phyloP scores from a whole-genome alignment of 2,888 invertebrate genomes.

The Leucania comma region DNA sequence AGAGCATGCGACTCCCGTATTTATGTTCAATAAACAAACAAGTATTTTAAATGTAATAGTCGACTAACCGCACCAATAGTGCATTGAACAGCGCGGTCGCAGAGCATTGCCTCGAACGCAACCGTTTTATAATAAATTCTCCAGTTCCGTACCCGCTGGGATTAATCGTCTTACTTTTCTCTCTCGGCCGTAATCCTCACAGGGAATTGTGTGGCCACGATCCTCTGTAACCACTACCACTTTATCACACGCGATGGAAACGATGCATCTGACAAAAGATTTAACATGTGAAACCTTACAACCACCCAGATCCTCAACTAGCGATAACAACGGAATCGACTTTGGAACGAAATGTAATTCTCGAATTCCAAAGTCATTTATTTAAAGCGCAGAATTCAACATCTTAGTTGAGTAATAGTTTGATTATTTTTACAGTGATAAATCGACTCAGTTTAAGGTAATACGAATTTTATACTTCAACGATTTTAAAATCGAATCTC shows the following conservation, averaged over 20 bases:
- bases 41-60: slow-evolving; percentile 65
- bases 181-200: slow-evolving; percentile 86
- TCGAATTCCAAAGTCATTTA: slow-evolving; percentile 60
- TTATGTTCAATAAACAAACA: slow-evolving; percentile 45
- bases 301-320: slow-evolving; percentile 55
- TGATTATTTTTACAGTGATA: slow-evolving; percentile 65
- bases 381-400: slow-evolving; percentile 59
- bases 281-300: slow-evolving; percentile 59
- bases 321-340: slow-evolving; percentile 62
- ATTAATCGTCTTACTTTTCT: slow-evolving; percentile 90
- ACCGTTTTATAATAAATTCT: slow-evolving; percentile 89
- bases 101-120: slow-evolving; percentile 76
- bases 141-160: slow-evolving; percentile 83
- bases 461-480: slow-evolving; percentile 62
- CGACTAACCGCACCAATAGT: slow-evolving; percentile 74
- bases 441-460: slow-evolving; percentile 59
- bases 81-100: slow-evolving; percentile 70
- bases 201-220: slow-evolving; percentile 87
- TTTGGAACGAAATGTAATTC: slow-evolving; percentile 59
- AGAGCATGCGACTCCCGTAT: slow-evolving; percentile 13
- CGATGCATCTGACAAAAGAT: slow-evolving; percentile 67
- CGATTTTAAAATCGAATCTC: slow-evolving; percentile 63
- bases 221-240: slow-evolving; percentile 79
- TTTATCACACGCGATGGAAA: slow-evolving; percentile 65
- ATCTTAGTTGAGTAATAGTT: slow-evolving; percentile 65